Base-by-base conservation (phyloP, 2,113 vertebrate species). In the Ciconia boyciana region DNA sequence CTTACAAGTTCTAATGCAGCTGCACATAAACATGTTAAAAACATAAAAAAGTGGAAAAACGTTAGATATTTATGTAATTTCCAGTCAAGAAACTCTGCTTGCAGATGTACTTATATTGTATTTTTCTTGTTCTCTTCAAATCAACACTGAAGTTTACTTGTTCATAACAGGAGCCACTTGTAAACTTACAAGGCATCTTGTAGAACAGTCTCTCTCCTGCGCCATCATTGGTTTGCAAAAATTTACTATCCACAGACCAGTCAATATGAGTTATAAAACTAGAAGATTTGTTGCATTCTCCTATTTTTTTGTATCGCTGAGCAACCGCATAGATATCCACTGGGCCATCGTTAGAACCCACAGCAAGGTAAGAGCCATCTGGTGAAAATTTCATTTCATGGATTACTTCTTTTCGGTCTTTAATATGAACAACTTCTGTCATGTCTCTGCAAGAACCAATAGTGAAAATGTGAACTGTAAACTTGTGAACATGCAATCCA, bases 381-480 rank as follows among this genome's bases (percentile, higher is more conserved):
- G 99, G 99, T 34, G 99, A 99, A 84, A 99, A 99, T 92, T 99
- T 99, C 97, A 99, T 99, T 97, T 99, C 99, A 4, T 99, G 99
- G 96, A 99, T 99, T 60, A 99, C 99, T 97, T 99, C 99, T 97
- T 99, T 99, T 66, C 99, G 97, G 95, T 99, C 99, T 97, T 99
- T 99, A 93, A 99, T 99, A 97, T 99, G 99, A 72, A 99, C 99
- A 9, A 99, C 99, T 97, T 99, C 99, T 2, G 99, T 99, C 99
- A 99, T 99, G 97, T 99, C 99, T 98, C 99, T 99, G 97, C 61
- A 95, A 87, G 60, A 95, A 82, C 60, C 92, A 83, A 60, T 28
- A 65, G 85, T 18, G 48, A 97, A 69, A 77, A 48, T 8, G 46
- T 76, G 64, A 95, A 32, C 52, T 83, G 46, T 54, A 69, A 84